Conservation (phyloP, 2,113 vertebrate species). For the Rhinolophus ferrumequinum region DNA sequence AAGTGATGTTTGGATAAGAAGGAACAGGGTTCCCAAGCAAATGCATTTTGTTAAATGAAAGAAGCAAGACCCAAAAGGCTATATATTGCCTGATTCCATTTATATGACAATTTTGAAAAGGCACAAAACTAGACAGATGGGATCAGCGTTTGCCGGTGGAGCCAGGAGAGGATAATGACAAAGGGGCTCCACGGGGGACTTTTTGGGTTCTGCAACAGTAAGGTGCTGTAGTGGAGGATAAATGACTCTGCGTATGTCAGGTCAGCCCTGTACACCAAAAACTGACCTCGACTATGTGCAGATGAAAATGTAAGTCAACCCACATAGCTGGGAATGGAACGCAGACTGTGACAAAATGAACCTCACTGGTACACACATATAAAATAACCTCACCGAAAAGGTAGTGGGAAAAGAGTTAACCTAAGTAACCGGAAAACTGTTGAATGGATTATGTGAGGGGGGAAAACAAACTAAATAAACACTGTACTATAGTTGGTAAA, state of each 20-base stretch:
- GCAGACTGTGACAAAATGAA: background rate
- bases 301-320: background rate
- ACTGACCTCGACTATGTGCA: background rate
- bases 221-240: background rate
- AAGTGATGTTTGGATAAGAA: background rate
- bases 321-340: background rate
- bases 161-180: too few species aligned
- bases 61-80: background rate
- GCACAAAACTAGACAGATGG: background rate
- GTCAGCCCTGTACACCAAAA: background rate
- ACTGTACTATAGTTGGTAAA: background rate
- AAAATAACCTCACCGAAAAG: background rate
- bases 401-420: background rate
- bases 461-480: background rate
- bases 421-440: background rate
- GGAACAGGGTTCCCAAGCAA: background rate
- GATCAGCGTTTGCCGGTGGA: background rate
- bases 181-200: background rate
- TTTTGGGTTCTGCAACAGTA: background rate
- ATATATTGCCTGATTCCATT: background rate
- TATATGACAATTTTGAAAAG: background rate
- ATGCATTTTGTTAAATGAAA: background rate
- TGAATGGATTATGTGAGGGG: background rate
- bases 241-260: background rate
- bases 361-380: background rate